Base-by-base conservation (phyloP, 2,888 invertebrate species). In the Syrista parreyssii region DNA sequence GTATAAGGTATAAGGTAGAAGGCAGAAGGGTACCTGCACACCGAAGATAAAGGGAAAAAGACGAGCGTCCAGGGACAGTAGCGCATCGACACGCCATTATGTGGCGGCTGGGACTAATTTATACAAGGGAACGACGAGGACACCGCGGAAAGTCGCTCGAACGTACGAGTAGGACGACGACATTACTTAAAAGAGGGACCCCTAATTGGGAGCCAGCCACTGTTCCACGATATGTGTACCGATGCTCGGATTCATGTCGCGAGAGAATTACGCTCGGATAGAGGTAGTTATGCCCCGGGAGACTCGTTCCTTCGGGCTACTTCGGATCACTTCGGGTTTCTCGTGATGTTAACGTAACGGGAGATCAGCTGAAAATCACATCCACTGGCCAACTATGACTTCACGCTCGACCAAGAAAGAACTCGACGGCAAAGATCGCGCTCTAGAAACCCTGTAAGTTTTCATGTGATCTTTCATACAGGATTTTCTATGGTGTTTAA, bases 41-140 rank as follows among this genome's bases (percentile, higher is more conserved):
- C 34, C 32, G 74, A 12, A 74, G 36, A 74, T 32, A 40, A 74
- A 74, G 36, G 36, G 74, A 74, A 74, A 74, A 33, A 40, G 74
- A 30, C 74, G 33, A 71, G 12, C 74, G 34, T 15, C 74, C 76
- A 82, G 85, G 87, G 89, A 90, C 90, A 87, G 91, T 90, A 91
- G 91, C 91, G 88, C 89, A 91, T 91, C 91, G 90, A 91, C 91
- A 91, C 91, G 89, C 91, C 89, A 91, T 91, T 91, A 91, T 91
- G 90, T 90, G 90, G 88, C 89, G 90, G 88, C 88, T 87, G 88
- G 88, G 91, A 91, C 91, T 91, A 91, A 91, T 91, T 91, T 91
- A 91, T 91, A 91, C 91, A 91, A 91, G 89, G 83, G 89, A 88
- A 89, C 88, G 89, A 90, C 88, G 87, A 88, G 86, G 87, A 90